phyloP scores from a whole-genome alignment of 2,888 invertebrate species.

The Subacronicta megacephala region DNA sequence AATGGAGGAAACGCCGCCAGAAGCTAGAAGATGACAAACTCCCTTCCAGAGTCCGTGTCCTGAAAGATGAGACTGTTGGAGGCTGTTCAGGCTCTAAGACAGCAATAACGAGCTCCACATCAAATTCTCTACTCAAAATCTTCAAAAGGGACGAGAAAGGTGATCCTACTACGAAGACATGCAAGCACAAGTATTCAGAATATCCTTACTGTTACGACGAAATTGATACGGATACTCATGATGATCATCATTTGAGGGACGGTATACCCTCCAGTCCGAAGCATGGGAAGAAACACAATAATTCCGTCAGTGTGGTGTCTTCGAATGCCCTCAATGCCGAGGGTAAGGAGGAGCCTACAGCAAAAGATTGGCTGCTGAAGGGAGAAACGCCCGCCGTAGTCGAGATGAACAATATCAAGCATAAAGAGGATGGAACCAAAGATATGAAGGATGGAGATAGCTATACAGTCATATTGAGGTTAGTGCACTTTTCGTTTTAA shows the following conservation, averaged over 20 bases:
- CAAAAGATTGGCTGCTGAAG: slow-evolving; percentile 83
- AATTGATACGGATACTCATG: slow-evolving; percentile 93
- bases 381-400: slow-evolving; percentile 77
- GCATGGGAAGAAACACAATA: slow-evolving; percentile 80
- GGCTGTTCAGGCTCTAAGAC: slow-evolving; percentile 81
- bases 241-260: slow-evolving; percentile 89
- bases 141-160: slow-evolving; percentile 82
- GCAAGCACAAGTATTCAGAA: slow-evolving; percentile 96
- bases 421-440: slow-evolving; percentile 81
- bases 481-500: slow-evolving; percentile 42
- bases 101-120: slow-evolving; percentile 80
- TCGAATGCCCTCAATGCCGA: slow-evolving; percentile 81
- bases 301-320: slow-evolving; percentile 85
- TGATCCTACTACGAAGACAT: slow-evolving; percentile 91
- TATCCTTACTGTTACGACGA: slow-evolving; percentile 97
- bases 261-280: slow-evolving; percentile 83
- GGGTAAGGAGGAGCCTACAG: slow-evolving; percentile 80
- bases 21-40: slow-evolving; percentile 91
- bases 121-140: slow-evolving; percentile 80
- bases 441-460: slow-evolving; percentile 91
- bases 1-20: slow-evolving; percentile 94
- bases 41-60: slow-evolving; percentile 92
- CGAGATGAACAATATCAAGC: slow-evolving; percentile 86
- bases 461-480: slow-evolving; percentile 94
- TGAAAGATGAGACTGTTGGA: slow-evolving; percentile 91